Conservation (phyloP, 30 jellyfish, hydroid and myxozoan genomes). For the Aurelia aurita complex sp. Pacific region DNA sequence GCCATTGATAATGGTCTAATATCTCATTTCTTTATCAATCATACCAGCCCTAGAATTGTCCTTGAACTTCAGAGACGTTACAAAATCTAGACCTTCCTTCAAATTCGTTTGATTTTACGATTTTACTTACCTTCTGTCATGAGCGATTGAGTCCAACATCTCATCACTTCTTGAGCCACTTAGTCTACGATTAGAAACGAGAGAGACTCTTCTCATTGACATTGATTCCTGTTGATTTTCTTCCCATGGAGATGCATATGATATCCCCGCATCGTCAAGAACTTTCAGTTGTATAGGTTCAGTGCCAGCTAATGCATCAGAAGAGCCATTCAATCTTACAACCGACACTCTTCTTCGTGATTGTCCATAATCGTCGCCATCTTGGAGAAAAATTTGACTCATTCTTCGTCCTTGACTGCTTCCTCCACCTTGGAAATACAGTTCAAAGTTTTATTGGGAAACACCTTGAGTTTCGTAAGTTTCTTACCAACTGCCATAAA, state of each 20-base stretch:
- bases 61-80: no score
- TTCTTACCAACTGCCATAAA: background rate
- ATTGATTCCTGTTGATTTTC: background rate
- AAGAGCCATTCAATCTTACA: slow-evolving; percentile 1
- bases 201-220: slow-evolving; percentile 11
- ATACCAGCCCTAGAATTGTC: no score
- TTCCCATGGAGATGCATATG: background rate
- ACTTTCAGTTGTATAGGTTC: slow-evolving; percentile 29
- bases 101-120: no score
- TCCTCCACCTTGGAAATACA: background rate
- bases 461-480: background rate
- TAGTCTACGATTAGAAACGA: background rate
- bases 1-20: no score
- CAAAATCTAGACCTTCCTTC: no score
- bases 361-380: background rate
- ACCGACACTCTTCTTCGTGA: slow-evolving; percentile 19
- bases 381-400: slow-evolving; percentile 9
- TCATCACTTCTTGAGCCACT: background rate
- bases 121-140: no score
- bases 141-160: no score
- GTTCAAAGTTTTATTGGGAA: background rate
- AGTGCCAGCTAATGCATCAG: slow-evolving; percentile 1
- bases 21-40: no score
- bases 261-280: background rate
- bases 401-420: slow-evolving; percentile 19